These are phyloP conservation scores for Danio rerio DNA, from an alignment of 2,113 vertebrate genomes.

Conservation along the genomic window GRCz12tu NC_133180.1:32514501-32515000, in stretches of 20 bases:
- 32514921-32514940: too few species aligned
- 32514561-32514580: too few species aligned
- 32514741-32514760: slow-evolving; percentile 18
- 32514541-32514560: background rate
- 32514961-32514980: too few species aligned
- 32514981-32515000: too few species aligned
- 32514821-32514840: background rate
- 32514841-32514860: slow-evolving; percentile 4
- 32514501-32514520: background rate
- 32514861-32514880: too few species aligned
- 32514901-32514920: too few species aligned
- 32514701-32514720: slow-evolving; percentile 18
- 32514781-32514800: background rate
- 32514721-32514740: slow-evolving; percentile 32
- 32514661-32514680: background rate
- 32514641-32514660: background rate
- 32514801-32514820: background rate
- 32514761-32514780: slow-evolving; percentile 60
- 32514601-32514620: too few species aligned
- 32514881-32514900: too few species aligned
- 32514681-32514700: background rate
- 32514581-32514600: too few species aligned
- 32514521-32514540: background rate
- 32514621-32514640: background rate
- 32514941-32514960: too few species aligned